Base-by-base conservation (phyloP, 2,888 invertebrate genomes). In the Pocota personata region DNA sequence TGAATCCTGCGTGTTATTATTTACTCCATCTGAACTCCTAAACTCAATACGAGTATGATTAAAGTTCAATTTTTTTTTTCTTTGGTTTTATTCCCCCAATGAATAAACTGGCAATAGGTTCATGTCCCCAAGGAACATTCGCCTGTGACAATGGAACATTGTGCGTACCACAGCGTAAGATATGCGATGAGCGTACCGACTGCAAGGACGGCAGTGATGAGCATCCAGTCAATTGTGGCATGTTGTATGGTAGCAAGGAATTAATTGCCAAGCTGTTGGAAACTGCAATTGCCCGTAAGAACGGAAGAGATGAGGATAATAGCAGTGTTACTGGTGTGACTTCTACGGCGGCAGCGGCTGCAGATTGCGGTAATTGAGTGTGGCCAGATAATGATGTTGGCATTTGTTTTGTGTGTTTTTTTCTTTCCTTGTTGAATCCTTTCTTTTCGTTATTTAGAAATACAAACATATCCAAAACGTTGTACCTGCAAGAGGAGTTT, bases 121-220 rank as follows among this genome's bases (percentile, higher is more conserved):
- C 92, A 46, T 94, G 94, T 89, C 93, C 94, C 90, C 91, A 89
- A 91, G 94, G 94, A 88, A 93, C 93, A 57, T 94, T 94, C 89
- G 91, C 93, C 52, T 95, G 95, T 88, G 90, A 91, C 82, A 93
- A 93, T 89, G 93, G 92, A 66, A 91, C 92, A 6, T 88, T 91
- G 75, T 95, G 94, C 89, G 92, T 94, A 73, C 93, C 93, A 7
- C 94, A 94, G 90, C 92, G 93, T 82, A 92, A 92, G 83, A 93
- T 94, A 90, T 95, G 95, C 89, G 93, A 94, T 89, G 90, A 91
- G 8, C 89, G 91, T 48, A 14, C 6, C 5, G 93, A 94, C 88
- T 95, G 95, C 88, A 78, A 67, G 88, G 89, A 92, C 92, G 89
- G 90, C 87, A 89, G 92, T 90, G 93, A 92, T 92, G 94, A 94